Evolutionary conservation across 2,113 vertebrate genomes (phyloP).

Genomic region (human): GRCh38 chr12:118751001-118751500

Average conservation of each 20-base stretch:
- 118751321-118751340: neutral
- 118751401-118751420: neutral
- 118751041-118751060: neutral
- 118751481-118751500: neutral
- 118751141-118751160: neutral
- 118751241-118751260: neutral
- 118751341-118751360: neutral
- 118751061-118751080: neutral
- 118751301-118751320: neutral
- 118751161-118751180: neutral
- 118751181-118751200: neutral
- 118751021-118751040: neutral
- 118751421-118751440: neutral
- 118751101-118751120: neutral
- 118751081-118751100: neutral
- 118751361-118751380: neutral
- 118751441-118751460: neutral
- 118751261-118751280: neutral
- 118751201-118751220: neutral
- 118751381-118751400: neutral
- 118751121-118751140: neutral
- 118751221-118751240: neutral
- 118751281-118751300: neutral
- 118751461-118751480: neutral
- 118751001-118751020: neutral